These are phyloP conservation scores for Odocoileus hemionus DNA, from an alignment of 2,113 vertebrate species.

Conservation along the genomic window DNA sequence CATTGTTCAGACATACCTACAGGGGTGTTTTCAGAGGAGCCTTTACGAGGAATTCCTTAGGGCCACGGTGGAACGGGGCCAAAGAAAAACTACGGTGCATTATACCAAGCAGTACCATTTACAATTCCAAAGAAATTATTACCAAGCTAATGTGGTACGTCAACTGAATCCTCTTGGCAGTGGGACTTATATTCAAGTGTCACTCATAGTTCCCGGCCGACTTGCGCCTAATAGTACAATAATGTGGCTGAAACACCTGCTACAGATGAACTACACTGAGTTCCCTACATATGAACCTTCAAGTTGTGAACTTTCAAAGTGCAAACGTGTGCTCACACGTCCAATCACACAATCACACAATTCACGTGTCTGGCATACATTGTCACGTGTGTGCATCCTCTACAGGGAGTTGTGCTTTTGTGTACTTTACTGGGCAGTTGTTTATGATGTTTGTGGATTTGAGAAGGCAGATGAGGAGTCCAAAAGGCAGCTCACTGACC, in stretches of 20 bases:
- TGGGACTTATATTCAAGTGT: not conserved
- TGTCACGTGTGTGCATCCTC: not conserved
- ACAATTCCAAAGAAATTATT: slow-evolving; percentile 6
- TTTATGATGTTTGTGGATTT: not conserved
- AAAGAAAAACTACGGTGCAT: not conserved
- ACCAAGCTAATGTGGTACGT: not conserved
- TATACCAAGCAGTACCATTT: not conserved
- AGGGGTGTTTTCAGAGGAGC: slow-evolving; percentile 9
- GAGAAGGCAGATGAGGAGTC: not conserved
- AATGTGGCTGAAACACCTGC: not conserved
- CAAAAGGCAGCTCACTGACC: not conserved
- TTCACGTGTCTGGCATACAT: not conserved
- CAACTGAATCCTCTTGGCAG: not conserved
- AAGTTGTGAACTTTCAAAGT: not conserved
- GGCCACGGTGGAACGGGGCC: not conserved
- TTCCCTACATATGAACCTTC: not conserved
- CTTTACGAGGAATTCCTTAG: slow-evolving; percentile 8
- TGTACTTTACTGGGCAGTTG: not conserved
- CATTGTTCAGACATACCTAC: not conserved
- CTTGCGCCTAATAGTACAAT: not conserved
- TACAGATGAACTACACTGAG: not conserved
- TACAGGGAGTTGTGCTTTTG: not conserved
- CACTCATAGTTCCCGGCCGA: not conserved
- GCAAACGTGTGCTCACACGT: not conserved
- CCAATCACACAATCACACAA: not conserved